Conservation (phyloP, 2,888 invertebrate genomes). For the Cheilosia pagana region DNA sequence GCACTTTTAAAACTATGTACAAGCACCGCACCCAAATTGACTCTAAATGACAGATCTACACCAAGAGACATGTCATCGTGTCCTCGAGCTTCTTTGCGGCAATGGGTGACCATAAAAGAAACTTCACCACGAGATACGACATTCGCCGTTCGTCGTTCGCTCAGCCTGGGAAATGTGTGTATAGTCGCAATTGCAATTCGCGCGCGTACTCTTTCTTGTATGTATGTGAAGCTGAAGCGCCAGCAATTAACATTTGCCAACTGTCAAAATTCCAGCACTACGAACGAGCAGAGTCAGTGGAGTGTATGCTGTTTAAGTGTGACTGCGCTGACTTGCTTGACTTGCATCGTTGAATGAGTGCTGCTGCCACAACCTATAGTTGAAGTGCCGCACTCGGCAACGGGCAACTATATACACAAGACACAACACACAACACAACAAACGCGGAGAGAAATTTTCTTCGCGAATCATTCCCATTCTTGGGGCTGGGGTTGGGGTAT, state of each 20-base stretch:
- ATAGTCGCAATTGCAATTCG: constrained; percentile 16
- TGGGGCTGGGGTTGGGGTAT: no score
- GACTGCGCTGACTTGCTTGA: constrained; percentile 64
- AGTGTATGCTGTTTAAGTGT: constrained; percentile 52
- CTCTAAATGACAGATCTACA: constrained; percentile 67
- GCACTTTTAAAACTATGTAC: constrained; percentile 53
- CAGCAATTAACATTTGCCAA: constrained; percentile 75
- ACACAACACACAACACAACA: constrained; percentile 25
- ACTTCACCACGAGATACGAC: neutral
- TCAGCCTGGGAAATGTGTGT: constrained; percentile 1
- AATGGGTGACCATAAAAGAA: constrained; percentile 56
- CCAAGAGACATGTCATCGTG: constrained; percentile 62
- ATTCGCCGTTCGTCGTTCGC: constrained; percentile 22
- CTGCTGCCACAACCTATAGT: constrained; percentile 58
- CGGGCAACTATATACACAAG: constrained; percentile 6
- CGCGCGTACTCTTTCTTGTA: constrained; percentile 25
- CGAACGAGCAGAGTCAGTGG: constrained; percentile 15
- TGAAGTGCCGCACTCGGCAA: constrained; percentile 40
- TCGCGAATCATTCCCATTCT: constrained; percentile 60
- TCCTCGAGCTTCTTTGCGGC: constrained; percentile 2
- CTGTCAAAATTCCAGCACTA: constrained; percentile 70
- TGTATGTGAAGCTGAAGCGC: constrained; percentile 62
- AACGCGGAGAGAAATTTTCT: constrained; percentile 36
- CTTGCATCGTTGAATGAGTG: constrained; percentile 41
- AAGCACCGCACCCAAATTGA: constrained; percentile 53